Evolutionary conservation across 2,113 vertebrate genomes (phyloP).

Genomic region (Scolopax mira): DNA sequence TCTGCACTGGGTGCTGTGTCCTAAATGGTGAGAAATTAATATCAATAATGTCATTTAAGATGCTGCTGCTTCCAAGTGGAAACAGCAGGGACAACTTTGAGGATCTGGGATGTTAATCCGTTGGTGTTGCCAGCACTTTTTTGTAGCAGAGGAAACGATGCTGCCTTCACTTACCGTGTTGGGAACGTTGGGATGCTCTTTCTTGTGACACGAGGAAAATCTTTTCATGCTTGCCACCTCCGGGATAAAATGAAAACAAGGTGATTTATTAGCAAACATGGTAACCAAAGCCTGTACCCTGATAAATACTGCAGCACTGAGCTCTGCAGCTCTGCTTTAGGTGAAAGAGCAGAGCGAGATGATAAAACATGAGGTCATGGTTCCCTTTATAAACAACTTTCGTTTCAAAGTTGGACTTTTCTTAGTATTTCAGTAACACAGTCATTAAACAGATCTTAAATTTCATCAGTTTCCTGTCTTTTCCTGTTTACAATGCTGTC

Average conservation of each 20-base stretch:
- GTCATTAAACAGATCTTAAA: neutral
- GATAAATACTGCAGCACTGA: too few relatives aligned
- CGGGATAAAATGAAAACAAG: neutral
- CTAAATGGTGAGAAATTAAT: neutral
- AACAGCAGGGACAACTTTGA: neutral
- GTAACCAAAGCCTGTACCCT: neutral
- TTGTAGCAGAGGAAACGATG: neutral
- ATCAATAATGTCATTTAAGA: neutral
- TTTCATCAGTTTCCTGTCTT: neutral
- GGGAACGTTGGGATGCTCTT: neutral
- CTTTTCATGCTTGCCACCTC: neutral
- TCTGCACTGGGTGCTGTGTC: neutral
- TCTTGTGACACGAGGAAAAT: neutral
- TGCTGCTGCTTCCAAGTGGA: neutral
- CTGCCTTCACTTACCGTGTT: neutral
- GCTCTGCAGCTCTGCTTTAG: neutral
- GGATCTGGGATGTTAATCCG: neutral
- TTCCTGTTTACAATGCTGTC: neutral
- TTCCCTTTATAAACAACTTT: neutral
- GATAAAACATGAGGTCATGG: neutral
- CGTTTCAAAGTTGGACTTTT: neutral
- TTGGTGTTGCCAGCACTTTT: fast-evolving
- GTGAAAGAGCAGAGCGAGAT: too few relatives aligned
- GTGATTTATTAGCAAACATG: neutral
- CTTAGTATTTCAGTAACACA: neutral